These are phyloP conservation scores for Symphodus melops DNA, from an alignment of 2,113 vertebrate genomes.

Conservation along the genomic window DNA sequence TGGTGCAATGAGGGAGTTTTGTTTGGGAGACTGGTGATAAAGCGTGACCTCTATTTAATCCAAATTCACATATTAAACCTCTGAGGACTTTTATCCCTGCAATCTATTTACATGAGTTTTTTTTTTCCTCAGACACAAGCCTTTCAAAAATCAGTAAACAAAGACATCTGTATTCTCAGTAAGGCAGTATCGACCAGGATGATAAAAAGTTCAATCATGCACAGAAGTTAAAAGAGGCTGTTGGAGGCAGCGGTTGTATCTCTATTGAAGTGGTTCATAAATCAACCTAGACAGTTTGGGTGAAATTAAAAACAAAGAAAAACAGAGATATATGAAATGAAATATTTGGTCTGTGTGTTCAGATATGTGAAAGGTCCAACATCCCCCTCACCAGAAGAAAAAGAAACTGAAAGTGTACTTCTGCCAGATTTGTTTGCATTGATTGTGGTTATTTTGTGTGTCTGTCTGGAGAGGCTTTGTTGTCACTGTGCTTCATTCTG, in stretches of 20 bases:
- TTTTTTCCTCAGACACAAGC: neutral
- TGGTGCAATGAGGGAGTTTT: no score
- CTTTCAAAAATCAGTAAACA: neutral
- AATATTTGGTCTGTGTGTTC: neutral
- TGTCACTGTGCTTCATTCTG: no score
- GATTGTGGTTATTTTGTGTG: no score
- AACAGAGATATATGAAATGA: conserved; percentile 4
- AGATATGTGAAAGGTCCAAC: neutral
- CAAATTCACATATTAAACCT: no score
- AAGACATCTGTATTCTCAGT: neutral
- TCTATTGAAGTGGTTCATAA: conserved; percentile 26
- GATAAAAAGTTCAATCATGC: conserved; percentile 7
- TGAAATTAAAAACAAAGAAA: conserved; percentile 6
- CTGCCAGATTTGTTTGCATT: neutral
- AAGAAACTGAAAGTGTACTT: neutral
- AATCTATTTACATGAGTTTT: no score
- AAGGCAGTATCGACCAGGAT: neutral
- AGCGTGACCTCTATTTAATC: no score
- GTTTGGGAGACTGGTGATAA: no score
- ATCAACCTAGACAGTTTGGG: conserved; percentile 13
- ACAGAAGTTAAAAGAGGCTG: neutral
- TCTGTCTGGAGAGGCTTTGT: no score
- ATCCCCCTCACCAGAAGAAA: no score
- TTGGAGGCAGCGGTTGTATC: neutral
- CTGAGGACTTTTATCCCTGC: no score